phyloP scores from a whole-genome alignment of 2,888 invertebrate genomes.

The Itoplectis maculator region DNA sequence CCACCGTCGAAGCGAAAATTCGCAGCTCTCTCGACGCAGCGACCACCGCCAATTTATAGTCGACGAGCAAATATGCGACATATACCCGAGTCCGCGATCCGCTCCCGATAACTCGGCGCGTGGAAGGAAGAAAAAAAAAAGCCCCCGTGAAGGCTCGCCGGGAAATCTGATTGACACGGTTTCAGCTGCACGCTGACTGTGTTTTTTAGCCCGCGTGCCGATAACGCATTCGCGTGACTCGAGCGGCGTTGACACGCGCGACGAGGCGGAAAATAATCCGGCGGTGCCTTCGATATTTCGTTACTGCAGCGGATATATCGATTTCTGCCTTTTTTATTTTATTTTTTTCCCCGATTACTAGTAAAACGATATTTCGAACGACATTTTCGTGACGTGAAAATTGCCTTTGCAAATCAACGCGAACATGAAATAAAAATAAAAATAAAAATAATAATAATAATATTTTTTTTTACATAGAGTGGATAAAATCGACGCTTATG shows the following conservation, averaged over 20 bases:
- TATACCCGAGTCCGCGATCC: no score
- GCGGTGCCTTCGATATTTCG: not conserved
- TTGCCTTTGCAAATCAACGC: not conserved
- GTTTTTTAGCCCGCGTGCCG: not conserved
- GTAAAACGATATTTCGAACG: no score
- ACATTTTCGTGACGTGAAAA: no score
- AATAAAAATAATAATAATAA: no score
- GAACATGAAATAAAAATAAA: not conserved
- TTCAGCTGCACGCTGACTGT: slow-evolving; percentile 23
- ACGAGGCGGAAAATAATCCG: not conserved
- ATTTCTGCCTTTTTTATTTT: no score
- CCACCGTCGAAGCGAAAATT: no score
- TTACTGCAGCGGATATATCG: no score
- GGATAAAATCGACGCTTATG: slow-evolving; percentile 20
- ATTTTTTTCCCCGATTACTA: no score
- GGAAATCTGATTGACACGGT: slow-evolving; percentile 44
- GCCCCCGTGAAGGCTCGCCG: slow-evolving; percentile 28
- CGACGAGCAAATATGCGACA: no score
- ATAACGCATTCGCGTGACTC: slow-evolving; percentile 33
- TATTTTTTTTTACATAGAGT: not conserved
- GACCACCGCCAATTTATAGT: no score
- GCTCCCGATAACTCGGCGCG: slow-evolving; percentile 10
- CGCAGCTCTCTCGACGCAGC: no score
- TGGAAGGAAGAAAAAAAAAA: slow-evolving; percentile 21
- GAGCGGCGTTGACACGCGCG: not conserved